Base-by-base conservation (phyloP, 1,140 invertebrate species). In the Ips nitidus region DNA sequence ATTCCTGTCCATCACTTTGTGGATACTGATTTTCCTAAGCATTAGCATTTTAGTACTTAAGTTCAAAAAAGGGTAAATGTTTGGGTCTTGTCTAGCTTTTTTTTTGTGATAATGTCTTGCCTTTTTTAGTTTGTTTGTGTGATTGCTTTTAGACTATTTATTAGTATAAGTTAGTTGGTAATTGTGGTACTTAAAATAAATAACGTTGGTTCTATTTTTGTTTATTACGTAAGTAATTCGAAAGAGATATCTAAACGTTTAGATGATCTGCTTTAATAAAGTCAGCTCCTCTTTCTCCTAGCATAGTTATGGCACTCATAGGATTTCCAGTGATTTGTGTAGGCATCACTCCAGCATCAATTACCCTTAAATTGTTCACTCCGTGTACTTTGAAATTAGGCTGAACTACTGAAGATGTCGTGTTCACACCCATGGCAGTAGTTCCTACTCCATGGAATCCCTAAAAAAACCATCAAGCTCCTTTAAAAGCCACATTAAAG, bases 1-100 rank as follows among this genome's bases (percentile, higher is more conserved):
- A 0, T 97, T 94, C 77, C 82, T 95, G 0, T 89, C 93, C 8
- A 94, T 91, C 0, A 83, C 89, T 0, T 81, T 88, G 3, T 98
- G 95, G 95, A 94, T 95, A 37, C 80, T 89, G 1, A 81, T 94
- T 1, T 94, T 97, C 75, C 84, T 95, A 66, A 88, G 90, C 0
- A 78, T 93, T 8, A 91, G 92, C 76, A 89, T 94, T 72, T 77
- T 93, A 6, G 81, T 94, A 7, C 85, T 94, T 41, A 93, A 94
- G 81, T 92, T 93, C 74, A 94, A 92, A 77, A 91, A 92, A 78
- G 91, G 90, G 45, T 77, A 75, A 69, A 47, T 41, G 39, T 8
- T 2, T 42, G 39, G 36, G 3, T 40, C 6, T 45, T 61, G 36
- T 47, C 41, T 45, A 36, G 22, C 38, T 52, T 40, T n/a, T 39